Conservation (phyloP, 1,140 invertebrate species). For the Liolophura sinensis region DNA sequence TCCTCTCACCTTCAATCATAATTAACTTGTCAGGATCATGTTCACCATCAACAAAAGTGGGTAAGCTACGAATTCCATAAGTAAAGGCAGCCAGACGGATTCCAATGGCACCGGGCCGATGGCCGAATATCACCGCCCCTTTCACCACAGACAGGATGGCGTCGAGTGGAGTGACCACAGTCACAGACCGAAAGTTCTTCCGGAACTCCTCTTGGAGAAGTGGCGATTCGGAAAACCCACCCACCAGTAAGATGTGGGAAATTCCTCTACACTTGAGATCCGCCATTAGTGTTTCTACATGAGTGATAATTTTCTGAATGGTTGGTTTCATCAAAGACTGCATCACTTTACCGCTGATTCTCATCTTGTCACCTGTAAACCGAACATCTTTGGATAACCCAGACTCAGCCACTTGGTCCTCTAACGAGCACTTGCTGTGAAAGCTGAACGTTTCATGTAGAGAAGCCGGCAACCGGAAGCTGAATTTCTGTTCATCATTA, state of each 20-base stretch:
- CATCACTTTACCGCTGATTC: constrained; percentile 6
- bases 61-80: constrained; percentile 21
- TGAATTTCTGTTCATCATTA: constrained; percentile 5
- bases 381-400: constrained; percentile 2
- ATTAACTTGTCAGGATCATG: neutral
- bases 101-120: constrained; percentile 21
- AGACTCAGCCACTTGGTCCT: constrained; percentile 12
- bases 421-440: constrained; percentile 6
- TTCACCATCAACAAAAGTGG: constrained; percentile 10
- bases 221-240: constrained; percentile 13
- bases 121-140: constrained; percentile 22
- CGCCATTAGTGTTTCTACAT: constrained; percentile 8
- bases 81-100: constrained; percentile 24
- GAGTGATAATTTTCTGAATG: constrained; percentile 13
- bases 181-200: constrained; percentile 3
- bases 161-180: constrained; percentile 5
- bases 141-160: constrained; percentile 11
- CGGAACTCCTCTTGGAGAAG: neutral
- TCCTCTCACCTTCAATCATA: too few species aligned
- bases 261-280: constrained; percentile 2
- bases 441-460: constrained; percentile 10
- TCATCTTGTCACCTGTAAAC: constrained; percentile 18
- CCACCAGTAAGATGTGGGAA: constrained; percentile 11
- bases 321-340: constrained; percentile 14
- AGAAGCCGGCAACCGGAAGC: constrained; percentile 12